Evolutionary conservation across 2,888 invertebrate genomes (phyloP), one percentile per base, ranked within the genome.

Genomic region (Cryptocephalus primarius): DNA sequence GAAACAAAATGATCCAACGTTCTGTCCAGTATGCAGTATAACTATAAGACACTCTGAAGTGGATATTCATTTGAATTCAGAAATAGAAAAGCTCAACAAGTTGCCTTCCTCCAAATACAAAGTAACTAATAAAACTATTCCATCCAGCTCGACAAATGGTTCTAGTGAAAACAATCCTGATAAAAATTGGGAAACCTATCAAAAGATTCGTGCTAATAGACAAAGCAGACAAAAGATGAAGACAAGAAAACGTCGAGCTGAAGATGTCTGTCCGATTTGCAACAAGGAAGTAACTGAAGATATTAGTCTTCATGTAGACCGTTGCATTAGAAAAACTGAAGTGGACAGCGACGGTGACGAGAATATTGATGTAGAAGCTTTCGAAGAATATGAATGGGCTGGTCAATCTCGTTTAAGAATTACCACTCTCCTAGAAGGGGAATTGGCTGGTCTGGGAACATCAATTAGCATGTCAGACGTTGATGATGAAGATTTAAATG

Each of bases 331-430:
- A 57, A 69, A 71, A 71, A 70, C 72, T 65, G 69, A 69, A 52
- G 55, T 58, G n/a, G 60, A 60, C 45, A 61, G 58, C 48, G 86
- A 86, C 51, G 63, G 62, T 52, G 87, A 87, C 51, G 87, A 86
- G 61, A 84, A 83, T 48, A 88, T 89, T 47, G 90, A 89, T 68
- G 87, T 87, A 1, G 87, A 86, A 72, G 84, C 82, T 36, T 83
- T 76, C 63, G 86, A 91, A 55, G 91, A 91, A 64, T 94, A 93
- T 68, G 86, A 88, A 63, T 93, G 93, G 93, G 89, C 91, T 32
- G 91, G 91, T 0, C 86, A 92, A 67, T 85, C 87, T 62, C 72
- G 93, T 47, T 80, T 88, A 45, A 74, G 85, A 4, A 85, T 83
- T 0, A 77, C 83, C 0, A 82, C 84, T 4, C 70, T 89, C 53